These are phyloP conservation scores for Psylliodes chrysocephalus DNA, from an alignment of 2,888 invertebrate species.

Conservation along the genomic window DNA sequence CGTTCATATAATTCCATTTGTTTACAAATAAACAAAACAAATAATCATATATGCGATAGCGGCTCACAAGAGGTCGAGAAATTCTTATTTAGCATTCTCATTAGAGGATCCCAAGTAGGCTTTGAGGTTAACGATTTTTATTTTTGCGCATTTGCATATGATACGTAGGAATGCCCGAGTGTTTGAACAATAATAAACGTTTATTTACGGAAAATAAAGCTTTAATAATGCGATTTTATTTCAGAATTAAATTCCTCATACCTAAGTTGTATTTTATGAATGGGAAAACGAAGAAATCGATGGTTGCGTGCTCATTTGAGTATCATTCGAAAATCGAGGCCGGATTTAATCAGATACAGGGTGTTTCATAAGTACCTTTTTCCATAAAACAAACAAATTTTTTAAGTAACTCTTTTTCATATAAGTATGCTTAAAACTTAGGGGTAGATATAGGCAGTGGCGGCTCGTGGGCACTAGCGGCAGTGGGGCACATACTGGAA, in stretches of 20 bases:
- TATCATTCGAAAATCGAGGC: no score
- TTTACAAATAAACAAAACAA: background rate
- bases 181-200: background rate
- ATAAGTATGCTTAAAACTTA: no score
- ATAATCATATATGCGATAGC: background rate
- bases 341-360: no score
- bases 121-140: slow-evolving; percentile 41
- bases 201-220: background rate
- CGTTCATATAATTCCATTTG: background rate
- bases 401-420: no score
- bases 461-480: no score
- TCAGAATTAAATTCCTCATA: background rate
- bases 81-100: slow-evolving; percentile 16
- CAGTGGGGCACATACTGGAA: no score
- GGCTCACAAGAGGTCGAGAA: slow-evolving; percentile 13
- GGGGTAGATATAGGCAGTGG: no score
- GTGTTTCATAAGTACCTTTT: no score
- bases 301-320: no score
- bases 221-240: background rate
- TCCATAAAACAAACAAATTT: no score
- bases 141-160: slow-evolving; percentile 35
- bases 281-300: no score
- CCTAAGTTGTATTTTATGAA: no score
- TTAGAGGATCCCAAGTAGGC: slow-evolving; percentile 36
- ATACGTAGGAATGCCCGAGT: background rate